Percentiles rank a stretch among this genome's conserved stretches.
Evolutionary conservation across 1,140 invertebrate species (phyloP).

Genomic region (Drosophila mauritiana): DNA sequence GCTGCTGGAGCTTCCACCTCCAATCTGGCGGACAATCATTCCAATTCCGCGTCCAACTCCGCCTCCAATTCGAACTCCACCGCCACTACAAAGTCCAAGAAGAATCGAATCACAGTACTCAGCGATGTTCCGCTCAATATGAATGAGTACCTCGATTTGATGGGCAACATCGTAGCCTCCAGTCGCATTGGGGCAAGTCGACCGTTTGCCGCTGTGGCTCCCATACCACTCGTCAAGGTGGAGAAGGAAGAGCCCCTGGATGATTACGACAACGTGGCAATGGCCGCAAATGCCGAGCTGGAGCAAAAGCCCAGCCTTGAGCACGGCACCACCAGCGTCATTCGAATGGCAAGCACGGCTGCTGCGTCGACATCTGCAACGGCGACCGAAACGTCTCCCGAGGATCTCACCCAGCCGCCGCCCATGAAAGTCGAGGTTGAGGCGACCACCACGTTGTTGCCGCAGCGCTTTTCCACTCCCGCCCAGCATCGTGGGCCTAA

Average conservation of each 20-base stretch:
- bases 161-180: conserved; percentile 81
- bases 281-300: background rate
- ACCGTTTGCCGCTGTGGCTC: conserved; percentile 67
- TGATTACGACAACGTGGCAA: conserved; percentile 52
- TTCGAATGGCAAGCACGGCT: conserved; percentile 77
- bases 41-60: conserved; percentile 42
- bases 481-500: conserved; percentile 74
- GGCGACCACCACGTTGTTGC: conserved; percentile 48
- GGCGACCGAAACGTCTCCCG: conserved; percentile 22
- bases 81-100: conserved; percentile 61
- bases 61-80: conserved; percentile 27
- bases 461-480: conserved; percentile 52
- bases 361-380: conserved; percentile 13
- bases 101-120: conserved; percentile 77
- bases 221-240: conserved; percentile 75
- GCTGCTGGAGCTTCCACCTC: conserved; percentile 12
- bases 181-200: conserved; percentile 67
- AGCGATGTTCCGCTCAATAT: conserved; percentile 82
- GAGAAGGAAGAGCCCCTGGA: conserved; percentile 79
- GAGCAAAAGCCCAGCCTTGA: conserved; percentile 61
- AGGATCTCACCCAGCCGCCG: conserved; percentile 68
- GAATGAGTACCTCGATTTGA: conserved; percentile 80
- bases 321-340: conserved; percentile 75
- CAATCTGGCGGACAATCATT: conserved; percentile 28
- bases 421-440: conserved; percentile 69